Evolutionary conservation across 2,797 vertebrate species (phyloP).

Genomic region (Karalla daura): DNA sequence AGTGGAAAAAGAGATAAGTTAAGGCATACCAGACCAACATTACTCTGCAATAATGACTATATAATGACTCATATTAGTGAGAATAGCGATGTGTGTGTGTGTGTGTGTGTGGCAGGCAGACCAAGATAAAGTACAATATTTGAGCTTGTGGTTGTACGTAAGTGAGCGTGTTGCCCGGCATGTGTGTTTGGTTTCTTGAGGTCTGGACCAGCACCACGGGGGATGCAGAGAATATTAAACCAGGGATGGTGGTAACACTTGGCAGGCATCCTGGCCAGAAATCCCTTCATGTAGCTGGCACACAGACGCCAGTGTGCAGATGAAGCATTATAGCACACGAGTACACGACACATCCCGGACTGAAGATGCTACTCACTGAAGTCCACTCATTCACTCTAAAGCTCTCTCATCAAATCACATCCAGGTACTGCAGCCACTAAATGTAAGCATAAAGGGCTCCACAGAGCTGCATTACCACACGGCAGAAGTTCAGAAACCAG

Average conservation of each 20-base stretch:
- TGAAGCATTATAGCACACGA: not conserved
- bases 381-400: not conserved
- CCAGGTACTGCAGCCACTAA: too few species aligned
- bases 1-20: slow-evolving; percentile 36
- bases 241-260: slow-evolving; percentile 44
- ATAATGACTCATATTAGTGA: slow-evolving; percentile 36
- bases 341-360: not conserved
- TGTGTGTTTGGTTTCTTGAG: slow-evolving; percentile 62
- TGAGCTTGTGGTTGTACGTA: slow-evolving; percentile 46
- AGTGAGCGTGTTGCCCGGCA: slow-evolving; percentile 55
- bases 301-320: not conserved
- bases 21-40: slow-evolving; percentile 48
- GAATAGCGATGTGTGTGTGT: slow-evolving; percentile 10
- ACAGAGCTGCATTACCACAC: too few species aligned
- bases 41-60: slow-evolving; percentile 52
- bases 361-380: not conserved
- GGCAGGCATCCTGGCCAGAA: slow-evolving; percentile 36
- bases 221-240: slow-evolving; percentile 57
- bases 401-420: too few species aligned
- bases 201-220: slow-evolving; percentile 50
- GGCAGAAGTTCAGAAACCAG: too few species aligned
- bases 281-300: slow-evolving; percentile 30
- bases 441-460: too few species aligned
- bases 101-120: slow-evolving; percentile 6
- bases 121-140: slow-evolving; percentile 21